Evolutionary conservation across 1,140 invertebrate species (phyloP).

Genomic region (Mercenaria mercenaria): DNA sequence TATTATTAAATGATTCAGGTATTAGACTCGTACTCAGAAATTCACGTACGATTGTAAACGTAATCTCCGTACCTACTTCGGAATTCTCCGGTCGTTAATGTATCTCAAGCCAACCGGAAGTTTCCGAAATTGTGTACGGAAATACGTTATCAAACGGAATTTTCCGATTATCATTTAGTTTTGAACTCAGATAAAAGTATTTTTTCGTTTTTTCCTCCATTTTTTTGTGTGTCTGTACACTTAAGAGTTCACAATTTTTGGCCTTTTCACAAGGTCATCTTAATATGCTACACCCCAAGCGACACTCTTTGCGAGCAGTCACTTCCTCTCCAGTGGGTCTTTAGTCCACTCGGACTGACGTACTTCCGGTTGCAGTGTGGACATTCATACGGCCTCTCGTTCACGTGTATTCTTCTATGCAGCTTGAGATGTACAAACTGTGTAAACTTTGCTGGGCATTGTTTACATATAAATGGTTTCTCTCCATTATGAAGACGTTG

Average conservation of each 20-base stretch:
- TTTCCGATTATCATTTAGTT: not conserved
- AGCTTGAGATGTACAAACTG: slow-evolving; percentile 80
- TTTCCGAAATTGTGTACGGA: not conserved
- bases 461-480: slow-evolving; percentile 41
- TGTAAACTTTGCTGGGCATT: slow-evolving; percentile 69
- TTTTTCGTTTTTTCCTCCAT: too few relatives aligned
- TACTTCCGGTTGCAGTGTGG: slow-evolving; percentile 70
- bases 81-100: too few relatives aligned
- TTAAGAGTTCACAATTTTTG: too few relatives aligned
- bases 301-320: slow-evolving; percentile 43
- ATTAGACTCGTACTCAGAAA: too few relatives aligned
- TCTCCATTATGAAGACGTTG: slow-evolving; percentile 71
- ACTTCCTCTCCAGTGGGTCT: slow-evolving; percentile 73
- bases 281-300: not conserved
- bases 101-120: too few relatives aligned
- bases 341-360: slow-evolving; percentile 67
- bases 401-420: slow-evolving; percentile 89
- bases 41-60: too few relatives aligned
- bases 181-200: not conserved
- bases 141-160: not conserved
- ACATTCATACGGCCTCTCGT: slow-evolving; percentile 95
- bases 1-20: too few relatives aligned
- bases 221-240: not conserved
- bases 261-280: not conserved
- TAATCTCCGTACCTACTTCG: too few relatives aligned